Evolutionary conservation across 2,797 vertebrate genomes (phyloP).

Genomic region (Cheirogaleus major): DNA sequence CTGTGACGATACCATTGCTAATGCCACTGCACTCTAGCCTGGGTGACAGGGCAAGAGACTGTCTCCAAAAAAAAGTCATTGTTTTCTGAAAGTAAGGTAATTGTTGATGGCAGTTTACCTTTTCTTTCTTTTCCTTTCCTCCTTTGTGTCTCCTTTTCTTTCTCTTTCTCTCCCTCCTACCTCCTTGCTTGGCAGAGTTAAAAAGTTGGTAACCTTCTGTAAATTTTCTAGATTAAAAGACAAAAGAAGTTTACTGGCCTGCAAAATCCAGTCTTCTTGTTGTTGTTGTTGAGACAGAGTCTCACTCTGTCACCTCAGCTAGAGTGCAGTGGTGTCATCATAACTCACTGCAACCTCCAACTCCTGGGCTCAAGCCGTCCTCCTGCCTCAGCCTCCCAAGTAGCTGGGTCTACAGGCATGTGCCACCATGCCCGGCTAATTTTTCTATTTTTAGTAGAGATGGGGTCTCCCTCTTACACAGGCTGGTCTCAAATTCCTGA

Average conservation of each 20-base stretch:
- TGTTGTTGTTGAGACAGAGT: no score
- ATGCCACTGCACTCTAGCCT: background rate
- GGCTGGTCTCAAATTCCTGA: no score
- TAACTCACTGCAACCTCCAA: no score
- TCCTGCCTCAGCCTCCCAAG: no score
- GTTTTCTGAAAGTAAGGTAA: background rate
- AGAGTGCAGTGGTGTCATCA: no score
- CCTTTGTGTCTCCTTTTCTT: background rate
- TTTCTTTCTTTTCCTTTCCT: background rate
- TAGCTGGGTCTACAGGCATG: no score
- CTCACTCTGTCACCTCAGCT: no score
- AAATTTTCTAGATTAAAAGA: background rate
- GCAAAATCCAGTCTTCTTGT: background rate
- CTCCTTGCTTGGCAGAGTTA: background rate
- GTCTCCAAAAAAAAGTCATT: background rate
- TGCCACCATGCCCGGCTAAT: no score
- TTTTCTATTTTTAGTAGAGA: no score
- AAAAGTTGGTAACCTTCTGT: background rate
- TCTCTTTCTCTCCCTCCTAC: background rate
- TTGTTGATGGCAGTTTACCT: background rate
- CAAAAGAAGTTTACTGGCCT: background rate
- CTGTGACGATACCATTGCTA: rapidly evolving
- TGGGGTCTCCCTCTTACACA: no score
- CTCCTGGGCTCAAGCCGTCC: no score
- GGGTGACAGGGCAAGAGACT: background rate